Evolutionary conservation across 2,113 vertebrate genomes (phyloP).

Genomic region (Brachyistius frenatus): DNA sequence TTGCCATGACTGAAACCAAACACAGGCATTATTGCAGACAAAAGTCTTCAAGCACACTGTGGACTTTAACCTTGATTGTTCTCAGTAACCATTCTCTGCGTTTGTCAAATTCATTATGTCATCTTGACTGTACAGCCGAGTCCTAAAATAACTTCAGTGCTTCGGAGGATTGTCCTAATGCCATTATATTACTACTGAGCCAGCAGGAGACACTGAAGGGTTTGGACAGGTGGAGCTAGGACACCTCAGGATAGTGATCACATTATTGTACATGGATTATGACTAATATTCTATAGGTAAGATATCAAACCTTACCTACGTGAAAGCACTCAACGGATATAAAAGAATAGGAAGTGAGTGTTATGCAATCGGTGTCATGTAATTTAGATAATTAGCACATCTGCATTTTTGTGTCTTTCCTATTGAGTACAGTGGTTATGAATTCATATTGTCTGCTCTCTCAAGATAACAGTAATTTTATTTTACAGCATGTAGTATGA

Average conservation of each 20-base stretch:
- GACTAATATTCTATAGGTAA: constrained; percentile 34
- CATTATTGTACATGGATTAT: constrained; percentile 52
- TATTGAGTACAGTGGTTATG: not conserved
- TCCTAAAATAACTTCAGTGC: constrained; percentile 73
- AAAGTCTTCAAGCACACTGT: not conserved
- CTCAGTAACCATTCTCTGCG: not conserved
- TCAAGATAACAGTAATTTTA: constrained; percentile 61
- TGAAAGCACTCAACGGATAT: not conserved
- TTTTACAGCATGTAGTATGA: not conserved
- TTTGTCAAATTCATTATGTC: constrained; percentile 44
- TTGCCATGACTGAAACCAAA: not conserved
- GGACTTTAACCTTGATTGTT: not conserved
- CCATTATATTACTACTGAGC: constrained; percentile 76
- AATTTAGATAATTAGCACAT: not conserved
- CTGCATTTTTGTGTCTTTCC: not conserved
- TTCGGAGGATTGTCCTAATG: constrained; percentile 81
- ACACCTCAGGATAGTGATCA: constrained; percentile 52
- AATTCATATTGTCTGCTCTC: constrained; percentile 28
- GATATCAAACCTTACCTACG: no score
- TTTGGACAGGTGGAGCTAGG: constrained; percentile 16
- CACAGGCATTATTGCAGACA: not conserved
- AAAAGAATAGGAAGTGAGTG: not conserved
- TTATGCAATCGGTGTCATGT: constrained; percentile 4
- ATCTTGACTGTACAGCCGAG: constrained; percentile 22
- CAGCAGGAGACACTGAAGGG: constrained; percentile 48